Evolutionary conservation across 2,888 invertebrate genomes (phyloP).

Genomic region (Taphrorychus bicolor): DNA sequence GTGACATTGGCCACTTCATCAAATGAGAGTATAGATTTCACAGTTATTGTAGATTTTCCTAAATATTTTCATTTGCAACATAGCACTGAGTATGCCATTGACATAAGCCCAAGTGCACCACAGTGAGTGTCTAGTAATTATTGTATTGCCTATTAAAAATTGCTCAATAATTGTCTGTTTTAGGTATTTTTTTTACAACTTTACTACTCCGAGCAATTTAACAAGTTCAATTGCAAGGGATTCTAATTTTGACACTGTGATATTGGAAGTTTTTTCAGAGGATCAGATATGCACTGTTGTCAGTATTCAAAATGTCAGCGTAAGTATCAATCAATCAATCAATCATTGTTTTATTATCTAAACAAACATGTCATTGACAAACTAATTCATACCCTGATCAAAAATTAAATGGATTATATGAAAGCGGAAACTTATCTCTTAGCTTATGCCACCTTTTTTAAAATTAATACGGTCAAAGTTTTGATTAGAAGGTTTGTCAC

Average conservation of each 20-base stretch:
- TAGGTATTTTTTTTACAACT: constrained; percentile 65
- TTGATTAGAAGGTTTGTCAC: too few relatives aligned
- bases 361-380: too few relatives aligned
- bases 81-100: constrained; percentile 59
- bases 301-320: constrained; percentile 78
- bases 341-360: too few relatives aligned
- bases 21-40: constrained; percentile 64
- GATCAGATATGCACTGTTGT: constrained; percentile 76
- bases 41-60: constrained; percentile 66
- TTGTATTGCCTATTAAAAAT: background rate
- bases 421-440: too few relatives aligned
- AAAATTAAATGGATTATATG: too few relatives aligned
- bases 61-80: constrained; percentile 65
- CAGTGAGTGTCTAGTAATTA: constrained; percentile 44
- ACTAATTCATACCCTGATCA: too few relatives aligned
- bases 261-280: constrained; percentile 69
- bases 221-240: constrained; percentile 26
- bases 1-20: constrained; percentile 65
- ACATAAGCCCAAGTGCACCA: constrained; percentile 57
- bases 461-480: too few relatives aligned
- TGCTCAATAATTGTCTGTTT: constrained; percentile 53
- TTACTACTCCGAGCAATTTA: constrained; percentile 45
- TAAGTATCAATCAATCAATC: too few relatives aligned
- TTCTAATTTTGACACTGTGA: constrained; percentile 59
- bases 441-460: too few relatives aligned